These are phyloP conservation scores for Patiria pectinifera DNA, from an alignment of 53 echinoderm and acorn worm species.

Conservation along the genomic window DNA sequence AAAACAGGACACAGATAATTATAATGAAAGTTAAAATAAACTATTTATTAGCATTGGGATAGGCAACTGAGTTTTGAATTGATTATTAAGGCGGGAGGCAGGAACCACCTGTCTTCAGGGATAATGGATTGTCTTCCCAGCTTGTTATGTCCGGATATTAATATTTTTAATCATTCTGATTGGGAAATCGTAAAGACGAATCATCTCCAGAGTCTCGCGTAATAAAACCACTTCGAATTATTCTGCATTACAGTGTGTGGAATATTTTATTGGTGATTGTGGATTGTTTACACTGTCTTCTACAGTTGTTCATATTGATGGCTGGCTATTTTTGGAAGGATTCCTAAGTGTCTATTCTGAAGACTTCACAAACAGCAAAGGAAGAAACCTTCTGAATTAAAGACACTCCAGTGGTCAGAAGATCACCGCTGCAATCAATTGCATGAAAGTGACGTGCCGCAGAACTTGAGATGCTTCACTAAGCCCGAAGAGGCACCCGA, in stretches of 20 bases:
- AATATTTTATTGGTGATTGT: not conserved
- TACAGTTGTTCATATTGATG: not conserved
- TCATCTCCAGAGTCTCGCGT: too few relatives aligned
- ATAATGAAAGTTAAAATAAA: too few relatives aligned
- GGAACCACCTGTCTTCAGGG: too few relatives aligned
- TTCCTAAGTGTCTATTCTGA: not conserved
- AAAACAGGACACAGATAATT: too few relatives aligned
- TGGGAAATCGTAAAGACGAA: not conserved
- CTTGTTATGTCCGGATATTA: not conserved
- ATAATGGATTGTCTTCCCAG: too few relatives aligned
- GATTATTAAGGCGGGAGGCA: too few relatives aligned
- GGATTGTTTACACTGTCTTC: not conserved
- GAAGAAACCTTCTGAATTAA: not conserved
- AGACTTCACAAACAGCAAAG: not conserved
- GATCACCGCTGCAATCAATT: not conserved
- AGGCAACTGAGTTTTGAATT: too few relatives aligned
- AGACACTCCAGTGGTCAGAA: not conserved
- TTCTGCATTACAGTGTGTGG: not conserved
- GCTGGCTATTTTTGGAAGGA: not conserved
- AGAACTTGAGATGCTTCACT: not conserved
- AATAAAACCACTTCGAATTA: not conserved
- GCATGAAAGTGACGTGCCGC: not conserved
- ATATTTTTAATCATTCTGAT: not conserved
- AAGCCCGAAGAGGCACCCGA: not conserved
- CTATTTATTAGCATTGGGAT: too few relatives aligned